phyloP scores from a whole-genome alignment of 2,113 vertebrate genomes.

The Oncorhynchus keta region DNA sequence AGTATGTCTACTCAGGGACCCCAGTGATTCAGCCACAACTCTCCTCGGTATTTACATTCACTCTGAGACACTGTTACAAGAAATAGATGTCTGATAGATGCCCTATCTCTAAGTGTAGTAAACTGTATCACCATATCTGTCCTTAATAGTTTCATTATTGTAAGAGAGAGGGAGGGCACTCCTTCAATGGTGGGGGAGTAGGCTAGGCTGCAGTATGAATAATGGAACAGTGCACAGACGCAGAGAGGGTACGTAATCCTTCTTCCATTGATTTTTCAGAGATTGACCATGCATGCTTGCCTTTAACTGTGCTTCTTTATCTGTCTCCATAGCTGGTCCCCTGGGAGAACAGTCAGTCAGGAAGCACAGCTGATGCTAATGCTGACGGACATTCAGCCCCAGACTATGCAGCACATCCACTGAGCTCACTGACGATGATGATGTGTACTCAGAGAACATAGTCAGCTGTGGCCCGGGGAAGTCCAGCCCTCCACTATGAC shows the following conservation, averaged over 20 bases:
- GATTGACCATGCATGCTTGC: background rate
- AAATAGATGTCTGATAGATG: slow-evolving; percentile 12
- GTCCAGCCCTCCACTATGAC: slow-evolving; percentile 4
- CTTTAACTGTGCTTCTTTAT: slow-evolving; percentile 20
- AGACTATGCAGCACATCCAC: slow-evolving; percentile 26
- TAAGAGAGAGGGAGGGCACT: background rate
- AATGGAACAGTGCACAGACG: background rate
- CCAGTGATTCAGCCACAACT: slow-evolving; percentile 50
- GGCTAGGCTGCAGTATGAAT: background rate
- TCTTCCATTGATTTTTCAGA: background rate
- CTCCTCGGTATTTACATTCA: slow-evolving; percentile 36
- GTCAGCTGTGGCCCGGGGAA: slow-evolving; percentile 29
- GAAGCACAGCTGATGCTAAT: slow-evolving; percentile 45
- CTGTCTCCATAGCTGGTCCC: slow-evolving; percentile 28
- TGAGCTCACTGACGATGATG: background rate
- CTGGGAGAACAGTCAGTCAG: slow-evolving; percentile 45
- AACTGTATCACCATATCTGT: background rate
- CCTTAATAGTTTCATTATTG: background rate
- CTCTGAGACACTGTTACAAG: background rate
- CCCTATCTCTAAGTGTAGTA: slow-evolving; percentile 22
- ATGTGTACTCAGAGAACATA: background rate
- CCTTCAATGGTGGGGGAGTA: background rate
- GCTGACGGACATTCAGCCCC: slow-evolving; percentile 32
- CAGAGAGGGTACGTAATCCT: background rate
- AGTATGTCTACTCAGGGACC: slow-evolving; percentile 37